These are phyloP conservation scores for Miichthys miiuy DNA, from an alignment of 2,797 vertebrate genomes.

Conservation along the genomic window DNA sequence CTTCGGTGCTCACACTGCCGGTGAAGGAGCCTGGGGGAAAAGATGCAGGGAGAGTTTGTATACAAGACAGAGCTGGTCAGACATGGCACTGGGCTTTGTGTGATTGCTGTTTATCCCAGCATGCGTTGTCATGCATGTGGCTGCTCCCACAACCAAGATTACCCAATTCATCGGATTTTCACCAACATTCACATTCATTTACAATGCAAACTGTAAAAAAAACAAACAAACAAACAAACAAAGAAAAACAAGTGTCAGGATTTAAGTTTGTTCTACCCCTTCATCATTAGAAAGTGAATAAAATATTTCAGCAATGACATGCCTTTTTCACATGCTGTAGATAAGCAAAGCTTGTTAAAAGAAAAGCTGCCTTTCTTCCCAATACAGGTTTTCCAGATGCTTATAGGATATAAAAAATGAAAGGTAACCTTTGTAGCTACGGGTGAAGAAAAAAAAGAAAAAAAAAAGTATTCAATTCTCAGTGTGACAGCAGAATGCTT, in stretches of 20 bases:
- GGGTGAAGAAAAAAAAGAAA: constrained; percentile 20
- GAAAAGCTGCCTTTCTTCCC: constrained; percentile 38
- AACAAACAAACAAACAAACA: too few relatives aligned
- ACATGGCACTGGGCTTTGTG: constrained; percentile 10
- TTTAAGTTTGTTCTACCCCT: constrained; percentile 23
- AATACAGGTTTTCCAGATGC: constrained; percentile 32
- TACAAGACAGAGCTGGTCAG: constrained; percentile 32
- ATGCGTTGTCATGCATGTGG: constrained; percentile 76
- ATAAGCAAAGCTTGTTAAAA: constrained; percentile 56
- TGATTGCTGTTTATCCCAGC: constrained; percentile 51
- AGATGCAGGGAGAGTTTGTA: constrained; percentile 38
- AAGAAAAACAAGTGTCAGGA: constrained; percentile 14
- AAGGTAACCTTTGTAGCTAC: constrained; percentile 37
- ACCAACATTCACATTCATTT: constrained; percentile 57
- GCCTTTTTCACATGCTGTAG: constrained; percentile 69
- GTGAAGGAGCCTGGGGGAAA: constrained; percentile 87
- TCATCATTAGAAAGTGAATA: constrained; percentile 20
- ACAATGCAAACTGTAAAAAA: constrained; percentile 20
- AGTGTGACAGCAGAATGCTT: constrained; percentile 61
- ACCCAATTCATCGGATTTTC: constrained; percentile 43
- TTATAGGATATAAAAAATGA: constrained; percentile 53
- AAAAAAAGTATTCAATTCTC: constrained; percentile 47
- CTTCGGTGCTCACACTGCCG: constrained; percentile 84
- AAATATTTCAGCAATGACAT: constrained; percentile 51
- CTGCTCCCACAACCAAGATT: constrained; percentile 59